Percentiles rank a stretch among this genome's conserved stretches.
Conservation (phyloP, 2,113 vertebrate genomes). For the Garra rufa region DNA sequence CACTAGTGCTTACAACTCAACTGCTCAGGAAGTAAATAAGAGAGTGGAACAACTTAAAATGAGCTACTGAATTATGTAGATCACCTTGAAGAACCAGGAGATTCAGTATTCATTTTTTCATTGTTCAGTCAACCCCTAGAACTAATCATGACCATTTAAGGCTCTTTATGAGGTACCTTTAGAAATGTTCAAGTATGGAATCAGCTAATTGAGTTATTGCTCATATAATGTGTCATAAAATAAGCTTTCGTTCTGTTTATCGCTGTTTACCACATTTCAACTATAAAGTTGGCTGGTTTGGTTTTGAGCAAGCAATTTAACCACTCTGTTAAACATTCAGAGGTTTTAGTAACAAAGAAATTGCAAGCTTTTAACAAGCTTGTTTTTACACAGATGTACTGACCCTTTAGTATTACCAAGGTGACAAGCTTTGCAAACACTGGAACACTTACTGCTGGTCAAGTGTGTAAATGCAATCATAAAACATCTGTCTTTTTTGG, state of each 20-base stretch:
- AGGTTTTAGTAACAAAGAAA: neutral
- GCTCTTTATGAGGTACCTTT: neutral
- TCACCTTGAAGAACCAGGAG: neutral
- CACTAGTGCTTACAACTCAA: constrained; percentile 24
- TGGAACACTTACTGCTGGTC: neutral
- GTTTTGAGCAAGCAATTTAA: neutral
- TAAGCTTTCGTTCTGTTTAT: neutral
- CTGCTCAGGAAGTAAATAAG: neutral
- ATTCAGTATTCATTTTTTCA: neutral
- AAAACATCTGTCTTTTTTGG: neutral
- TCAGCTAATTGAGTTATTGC: neutral
- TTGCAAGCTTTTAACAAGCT: neutral
- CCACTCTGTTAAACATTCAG: neutral
- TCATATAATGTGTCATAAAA: neutral
- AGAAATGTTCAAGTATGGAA: neutral
- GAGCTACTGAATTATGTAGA: constrained; percentile 15
- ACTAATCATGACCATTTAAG: neutral
- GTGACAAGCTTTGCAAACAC: constrained; percentile 22
- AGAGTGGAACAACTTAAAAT: neutral
- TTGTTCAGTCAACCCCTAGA: neutral
- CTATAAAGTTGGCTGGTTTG: neutral
- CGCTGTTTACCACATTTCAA: neutral
- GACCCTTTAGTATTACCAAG: neutral
- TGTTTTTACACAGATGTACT: neutral
- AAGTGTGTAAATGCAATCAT: neutral